phyloP scores from a whole-genome alignment of 1,140 invertebrate species.

The Drosophila takahashii region DNA sequence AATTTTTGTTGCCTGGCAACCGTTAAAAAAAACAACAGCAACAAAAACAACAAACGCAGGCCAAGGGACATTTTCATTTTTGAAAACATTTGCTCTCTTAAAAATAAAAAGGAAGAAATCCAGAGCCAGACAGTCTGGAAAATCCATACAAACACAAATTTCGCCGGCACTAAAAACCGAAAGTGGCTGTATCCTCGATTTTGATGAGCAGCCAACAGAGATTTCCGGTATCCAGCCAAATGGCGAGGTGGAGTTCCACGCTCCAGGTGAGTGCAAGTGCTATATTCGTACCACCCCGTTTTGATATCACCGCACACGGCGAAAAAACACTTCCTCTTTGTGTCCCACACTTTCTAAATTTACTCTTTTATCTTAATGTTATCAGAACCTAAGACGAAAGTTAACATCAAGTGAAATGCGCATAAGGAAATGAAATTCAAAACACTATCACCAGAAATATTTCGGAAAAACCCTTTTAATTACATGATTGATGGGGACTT shows the following conservation, averaged over 20 bases:
- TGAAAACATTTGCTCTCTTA: constrained; percentile 27
- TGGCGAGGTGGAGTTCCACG: constrained; percentile 18
- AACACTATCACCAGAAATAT: neutral
- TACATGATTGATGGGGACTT: too few relatives aligned
- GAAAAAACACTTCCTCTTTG: neutral
- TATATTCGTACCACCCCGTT: neutral
- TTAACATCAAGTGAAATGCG: neutral
- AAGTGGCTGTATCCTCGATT: constrained; percentile 33
- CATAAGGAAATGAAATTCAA: neutral
- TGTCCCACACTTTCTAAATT: too few relatives aligned
- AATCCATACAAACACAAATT: constrained; percentile 23
- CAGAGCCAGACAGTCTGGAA: constrained; percentile 42
- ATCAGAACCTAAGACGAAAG: neutral
- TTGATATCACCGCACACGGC: neutral
- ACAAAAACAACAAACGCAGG: constrained; percentile 18
- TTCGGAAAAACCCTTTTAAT: too few relatives aligned
- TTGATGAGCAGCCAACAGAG: constrained; percentile 35
- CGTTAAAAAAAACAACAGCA: constrained; percentile 33
- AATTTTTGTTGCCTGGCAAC: constrained; percentile 63
- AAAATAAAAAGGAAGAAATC: constrained; percentile 18
- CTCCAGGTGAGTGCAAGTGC: constrained; percentile 54
- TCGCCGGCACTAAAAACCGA: constrained; percentile 46
- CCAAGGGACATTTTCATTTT: constrained; percentile 18
- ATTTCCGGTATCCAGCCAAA: constrained; percentile 41
- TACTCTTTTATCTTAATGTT: too few relatives aligned